Percentiles rank a stretch among this genome's conserved stretches.
These are phyloP conservation scores for Halcyon malimbica DNA, from an alignment of 2,113 vertebrate species.

Conservation along the genomic window DNA sequence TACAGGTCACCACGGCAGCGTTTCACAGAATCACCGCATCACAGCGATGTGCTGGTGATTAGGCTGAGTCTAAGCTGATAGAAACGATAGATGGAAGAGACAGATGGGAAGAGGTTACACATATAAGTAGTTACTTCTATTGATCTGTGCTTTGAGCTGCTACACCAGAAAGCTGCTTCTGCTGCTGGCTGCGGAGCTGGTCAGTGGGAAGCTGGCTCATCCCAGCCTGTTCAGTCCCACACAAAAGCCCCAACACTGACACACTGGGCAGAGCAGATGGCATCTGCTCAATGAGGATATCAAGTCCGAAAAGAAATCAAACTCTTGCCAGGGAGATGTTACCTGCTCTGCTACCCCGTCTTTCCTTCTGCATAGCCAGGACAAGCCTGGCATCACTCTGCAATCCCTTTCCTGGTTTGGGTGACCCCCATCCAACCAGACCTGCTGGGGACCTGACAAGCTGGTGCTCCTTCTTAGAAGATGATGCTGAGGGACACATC, in stretches of 20 bases:
- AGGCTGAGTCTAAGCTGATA: not conserved
- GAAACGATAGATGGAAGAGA: accelerated
- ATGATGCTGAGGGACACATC: not conserved
- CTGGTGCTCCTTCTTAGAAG: not conserved
- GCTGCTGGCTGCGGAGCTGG: not conserved
- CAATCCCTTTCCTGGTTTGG: accelerated
- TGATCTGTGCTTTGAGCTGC: not conserved
- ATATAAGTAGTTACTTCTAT: not conserved
- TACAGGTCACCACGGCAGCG: not conserved
- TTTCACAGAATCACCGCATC: not conserved
- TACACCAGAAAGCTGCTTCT: not conserved
- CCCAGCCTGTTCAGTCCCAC: not conserved
- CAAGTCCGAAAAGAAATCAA: not conserved
- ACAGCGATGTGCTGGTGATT: not conserved
- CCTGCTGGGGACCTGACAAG: not conserved
- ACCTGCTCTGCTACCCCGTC: not conserved
- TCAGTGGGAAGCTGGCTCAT: not conserved
- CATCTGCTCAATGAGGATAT: not conserved
- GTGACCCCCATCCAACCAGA: not conserved
- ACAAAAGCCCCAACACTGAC: not conserved
- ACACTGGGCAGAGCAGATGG: not conserved
- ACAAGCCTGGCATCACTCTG: not conserved
- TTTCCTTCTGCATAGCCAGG: not conserved
- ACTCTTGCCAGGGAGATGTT: not conserved
- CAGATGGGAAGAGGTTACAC: not conserved